phyloP scores from a whole-genome alignment of 2,113 vertebrate species.

The Rhinolophus ferrumequinum region DNA sequence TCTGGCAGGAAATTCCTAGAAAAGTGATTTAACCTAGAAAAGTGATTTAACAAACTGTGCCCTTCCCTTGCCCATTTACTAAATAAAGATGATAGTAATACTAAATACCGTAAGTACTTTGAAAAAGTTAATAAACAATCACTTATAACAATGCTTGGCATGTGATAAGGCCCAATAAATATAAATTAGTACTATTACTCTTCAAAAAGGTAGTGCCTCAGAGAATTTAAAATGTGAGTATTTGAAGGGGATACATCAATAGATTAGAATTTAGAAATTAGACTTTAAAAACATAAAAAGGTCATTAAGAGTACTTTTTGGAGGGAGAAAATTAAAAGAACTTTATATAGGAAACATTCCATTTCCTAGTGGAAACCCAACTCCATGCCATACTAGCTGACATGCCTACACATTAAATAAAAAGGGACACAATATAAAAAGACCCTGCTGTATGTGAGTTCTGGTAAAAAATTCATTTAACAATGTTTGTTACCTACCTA shows the following conservation, averaged over 20 bases:
- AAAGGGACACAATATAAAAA: not conserved
- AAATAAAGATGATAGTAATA: not conserved
- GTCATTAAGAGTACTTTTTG: not conserved
- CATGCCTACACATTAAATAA: constrained; percentile 59
- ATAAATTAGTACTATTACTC: not conserved
- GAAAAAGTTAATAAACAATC: not conserved
- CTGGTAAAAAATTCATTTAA: not conserved
- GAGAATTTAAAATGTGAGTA: not conserved
- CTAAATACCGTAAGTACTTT: not conserved
- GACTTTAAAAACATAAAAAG: not conserved
- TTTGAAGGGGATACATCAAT: not conserved
- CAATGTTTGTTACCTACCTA: not conserved
- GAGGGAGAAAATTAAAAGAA: not conserved
- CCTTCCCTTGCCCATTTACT: not conserved
- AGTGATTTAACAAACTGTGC: not conserved
- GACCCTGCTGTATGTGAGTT: too few species aligned
- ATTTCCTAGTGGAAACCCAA: not conserved
- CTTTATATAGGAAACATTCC: not conserved
- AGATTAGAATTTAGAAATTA: not conserved
- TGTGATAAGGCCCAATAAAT: not conserved
- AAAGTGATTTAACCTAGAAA: not conserved
- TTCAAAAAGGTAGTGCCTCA: not conserved
- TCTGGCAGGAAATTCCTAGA: not conserved
- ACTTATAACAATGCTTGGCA: not conserved
- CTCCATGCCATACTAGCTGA: not conserved